Evolutionary conservation across 1,140 invertebrate genomes (phyloP), one percentile per base, ranked within the genome.

Genomic region (Pseudomyrmex gracilis): DNA sequence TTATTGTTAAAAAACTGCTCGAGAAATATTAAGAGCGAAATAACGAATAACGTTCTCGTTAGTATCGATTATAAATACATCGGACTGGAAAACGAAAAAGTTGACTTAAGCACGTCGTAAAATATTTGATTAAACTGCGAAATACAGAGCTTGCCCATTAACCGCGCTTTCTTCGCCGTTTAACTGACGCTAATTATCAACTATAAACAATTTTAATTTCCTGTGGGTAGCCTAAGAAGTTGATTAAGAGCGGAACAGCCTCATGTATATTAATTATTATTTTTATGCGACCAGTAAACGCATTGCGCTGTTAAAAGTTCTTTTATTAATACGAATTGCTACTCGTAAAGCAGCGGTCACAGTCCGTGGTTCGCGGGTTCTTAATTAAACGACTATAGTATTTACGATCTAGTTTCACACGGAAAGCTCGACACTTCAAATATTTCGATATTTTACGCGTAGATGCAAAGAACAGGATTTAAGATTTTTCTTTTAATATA

Each of bases 301-400:
- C 66, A 82, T 83, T 82, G 68, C 60, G 74, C 66, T 15, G 70
- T 66, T 24, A 71, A 90, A 92, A 92, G 89, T 92, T 91, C 64
- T 87, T 91, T 90, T 92, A 92, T 92, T 91, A 91, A 92, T 92
- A 90, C 88, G 80, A 90, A 92, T 90, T 88, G 91, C 87, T 82
- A 67, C 82, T 87, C 85, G 85, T 90, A 90, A 91, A 92, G 83
- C 68, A 71, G 70, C 17, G 60, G 67, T 51, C 55, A 17, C 45
- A 24, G 51, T 63, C 64, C 61, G 60, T 73, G 68, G 43, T 86
- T 86, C 83, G 84, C 77, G 47, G 73, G 77, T 66, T 68, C 71
- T 89, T 88, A 90, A 91, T 92, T 91, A 88, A 84, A 85, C 47
- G 77, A 90, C 84, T 78, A 87, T 57, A 64, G 55, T 76, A 45